Evolutionary conservation across 2,797 vertebrate genomes (phyloP).

Genomic region (Coendou prehensilis): DNA sequence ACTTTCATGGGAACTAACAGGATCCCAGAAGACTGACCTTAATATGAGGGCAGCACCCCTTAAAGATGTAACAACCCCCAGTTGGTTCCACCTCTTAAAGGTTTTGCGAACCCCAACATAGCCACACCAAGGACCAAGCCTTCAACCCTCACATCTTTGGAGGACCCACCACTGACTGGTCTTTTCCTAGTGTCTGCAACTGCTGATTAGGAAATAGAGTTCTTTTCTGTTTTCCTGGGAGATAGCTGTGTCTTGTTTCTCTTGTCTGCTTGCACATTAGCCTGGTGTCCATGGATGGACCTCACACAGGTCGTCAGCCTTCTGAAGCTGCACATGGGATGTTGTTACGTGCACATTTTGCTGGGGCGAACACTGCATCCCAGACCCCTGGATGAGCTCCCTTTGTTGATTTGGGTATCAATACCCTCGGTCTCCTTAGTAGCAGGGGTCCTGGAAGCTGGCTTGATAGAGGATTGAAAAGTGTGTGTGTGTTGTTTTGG

Average conservation of each 20-base stretch:
- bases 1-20: not conserved
- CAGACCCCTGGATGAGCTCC: not conserved
- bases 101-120: not conserved
- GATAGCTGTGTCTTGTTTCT: not conserved
- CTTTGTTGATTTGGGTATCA: not conserved
- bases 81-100: not conserved
- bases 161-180: accelerated
- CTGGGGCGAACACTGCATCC: not conserved
- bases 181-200: not conserved
- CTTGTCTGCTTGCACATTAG: not conserved
- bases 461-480: not conserved
- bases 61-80: not conserved
- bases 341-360: not conserved
- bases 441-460: not conserved
- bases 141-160: not conserved
- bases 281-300: not conserved
- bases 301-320: not conserved
- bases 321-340: not conserved
- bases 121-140: not conserved
- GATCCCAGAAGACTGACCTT: not conserved
- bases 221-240: not conserved
- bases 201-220: not conserved
- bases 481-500: not conserved
- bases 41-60: not conserved
- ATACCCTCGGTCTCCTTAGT: not conserved